Percentiles rank a stretch among this genome's conserved stretches.
Conservation (phyloP, 2,113 vertebrate species). For the Rana temporaria region DNA sequence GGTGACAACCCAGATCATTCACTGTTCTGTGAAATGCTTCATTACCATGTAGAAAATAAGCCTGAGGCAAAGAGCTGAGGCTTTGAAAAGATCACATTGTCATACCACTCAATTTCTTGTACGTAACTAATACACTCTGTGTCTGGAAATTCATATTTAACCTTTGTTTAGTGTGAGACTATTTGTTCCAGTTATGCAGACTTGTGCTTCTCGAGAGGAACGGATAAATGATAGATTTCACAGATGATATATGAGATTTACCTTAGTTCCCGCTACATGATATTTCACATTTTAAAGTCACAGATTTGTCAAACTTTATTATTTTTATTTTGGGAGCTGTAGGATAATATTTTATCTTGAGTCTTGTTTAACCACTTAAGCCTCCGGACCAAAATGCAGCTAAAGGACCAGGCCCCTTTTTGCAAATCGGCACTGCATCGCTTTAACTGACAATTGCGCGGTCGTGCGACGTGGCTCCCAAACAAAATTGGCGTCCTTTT, state of each 20-base stretch:
- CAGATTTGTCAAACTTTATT: too few species aligned
- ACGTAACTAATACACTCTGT: slow-evolving; percentile 29
- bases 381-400: too few species aligned
- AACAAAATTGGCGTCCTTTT: too few species aligned
- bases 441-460: too few species aligned
- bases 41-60: slow-evolving; percentile 39
- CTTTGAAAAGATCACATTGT: slow-evolving; percentile 44
- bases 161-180: not conserved
- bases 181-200: not conserved
- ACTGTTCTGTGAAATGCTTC: slow-evolving; percentile 41
- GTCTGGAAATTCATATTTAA: slow-evolving; percentile 19
- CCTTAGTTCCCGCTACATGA: too few species aligned
- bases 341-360: too few species aligned
- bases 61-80: slow-evolving; percentile 33
- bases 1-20: slow-evolving; percentile 47
- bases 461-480: too few species aligned
- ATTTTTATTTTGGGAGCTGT: too few species aligned
- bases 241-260: not conserved
- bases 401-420: too few species aligned
- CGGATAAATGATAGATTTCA: not conserved
- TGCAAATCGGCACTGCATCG: too few species aligned
- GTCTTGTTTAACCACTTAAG: too few species aligned
- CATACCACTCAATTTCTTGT: slow-evolving; percentile 25
- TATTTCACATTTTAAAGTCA: too few species aligned
- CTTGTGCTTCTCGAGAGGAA: not conserved